Evolutionary conservation across 2,888 invertebrate genomes (phyloP).

Genomic region (Crocallis elinguaria): DNA sequence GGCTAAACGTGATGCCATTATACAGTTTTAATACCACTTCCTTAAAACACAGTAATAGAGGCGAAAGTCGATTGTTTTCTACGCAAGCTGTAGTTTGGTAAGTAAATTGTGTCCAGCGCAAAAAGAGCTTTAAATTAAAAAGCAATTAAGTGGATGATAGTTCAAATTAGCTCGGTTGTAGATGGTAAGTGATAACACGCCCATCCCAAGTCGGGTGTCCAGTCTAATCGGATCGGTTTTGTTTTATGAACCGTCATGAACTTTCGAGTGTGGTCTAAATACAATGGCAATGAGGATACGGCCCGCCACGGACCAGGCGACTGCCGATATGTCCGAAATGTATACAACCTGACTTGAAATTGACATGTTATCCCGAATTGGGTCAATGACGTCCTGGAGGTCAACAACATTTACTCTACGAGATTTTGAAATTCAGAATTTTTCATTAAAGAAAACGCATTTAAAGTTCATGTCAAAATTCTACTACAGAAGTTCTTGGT

Average conservation of each 20-base stretch:
- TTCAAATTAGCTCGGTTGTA: conserved; percentile 35
- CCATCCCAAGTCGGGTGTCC: conserved; percentile 42
- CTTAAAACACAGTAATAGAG: not conserved
- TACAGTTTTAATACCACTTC: not conserved
- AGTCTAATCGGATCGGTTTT: conserved; percentile 52
- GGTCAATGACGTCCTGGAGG: too few relatives aligned
- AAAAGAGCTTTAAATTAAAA: conserved; percentile 28
- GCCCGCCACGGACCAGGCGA: too few relatives aligned
- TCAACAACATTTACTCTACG: too few relatives aligned
- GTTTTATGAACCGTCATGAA: conserved; percentile 48
- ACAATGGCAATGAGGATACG: not conserved
- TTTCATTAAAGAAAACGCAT: too few relatives aligned
- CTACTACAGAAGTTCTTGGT: too few relatives aligned
- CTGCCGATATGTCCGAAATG: too few relatives aligned
- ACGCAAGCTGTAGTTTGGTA: conserved; percentile 5
- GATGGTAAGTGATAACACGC: conserved; percentile 50
- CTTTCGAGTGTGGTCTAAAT: conserved; percentile 19
- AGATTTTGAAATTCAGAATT: too few relatives aligned
- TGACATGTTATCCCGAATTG: too few relatives aligned
- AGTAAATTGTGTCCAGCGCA: conserved; percentile 15
- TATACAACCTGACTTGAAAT: too few relatives aligned
- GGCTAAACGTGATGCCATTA: conserved; percentile 42
- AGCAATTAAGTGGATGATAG: conserved; percentile 16
- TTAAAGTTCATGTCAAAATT: too few relatives aligned
- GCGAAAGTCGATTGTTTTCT: not conserved